phyloP scores from a whole-genome alignment of 2,888 invertebrate species.

The Thalpophila matura region DNA sequence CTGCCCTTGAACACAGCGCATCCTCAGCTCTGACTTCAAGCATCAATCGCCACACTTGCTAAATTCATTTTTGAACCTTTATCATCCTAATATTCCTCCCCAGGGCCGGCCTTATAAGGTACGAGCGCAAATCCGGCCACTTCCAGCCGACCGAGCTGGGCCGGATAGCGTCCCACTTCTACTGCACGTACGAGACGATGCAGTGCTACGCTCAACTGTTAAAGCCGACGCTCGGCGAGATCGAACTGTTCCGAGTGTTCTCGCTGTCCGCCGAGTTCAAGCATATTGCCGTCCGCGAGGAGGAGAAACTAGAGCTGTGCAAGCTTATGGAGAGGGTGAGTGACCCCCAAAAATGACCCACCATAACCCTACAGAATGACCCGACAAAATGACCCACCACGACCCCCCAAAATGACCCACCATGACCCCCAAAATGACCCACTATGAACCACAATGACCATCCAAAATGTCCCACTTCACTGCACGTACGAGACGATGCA shows the following conservation, averaged over 20 bases:
- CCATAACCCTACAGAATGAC: too few relatives aligned
- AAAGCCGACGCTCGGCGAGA: slow-evolving; percentile 99
- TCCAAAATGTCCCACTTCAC: slow-evolving; percentile 99
- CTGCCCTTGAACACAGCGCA: too few relatives aligned
- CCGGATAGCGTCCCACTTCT: slow-evolving; percentile 99
- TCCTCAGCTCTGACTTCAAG: too few relatives aligned
- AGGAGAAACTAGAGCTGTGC: slow-evolving; percentile 98
- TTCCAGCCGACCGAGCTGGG: slow-evolving; percentile 98
- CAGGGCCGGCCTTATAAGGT: slow-evolving; percentile 98
- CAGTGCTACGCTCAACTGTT: slow-evolving; percentile 98
- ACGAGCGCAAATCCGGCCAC: slow-evolving; percentile 98
- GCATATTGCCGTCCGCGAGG: slow-evolving; percentile 97
- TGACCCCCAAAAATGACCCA: too few relatives aligned
- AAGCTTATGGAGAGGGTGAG: slow-evolving; percentile 94
- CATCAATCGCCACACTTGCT: too few relatives aligned
- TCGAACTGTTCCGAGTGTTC: slow-evolving; percentile 99
- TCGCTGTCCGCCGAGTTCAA: slow-evolving; percentile 99
- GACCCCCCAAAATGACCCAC: too few relatives aligned
- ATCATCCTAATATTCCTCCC: not conserved
- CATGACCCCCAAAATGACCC: too few relatives aligned
- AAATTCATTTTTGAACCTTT: too few relatives aligned
- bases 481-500: slow-evolving; percentile 99
- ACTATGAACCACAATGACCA: too few relatives aligned
- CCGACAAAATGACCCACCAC: too few relatives aligned
- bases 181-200: slow-evolving; percentile 99